phyloP scores from a whole-genome alignment of 2,888 invertebrate species.

The Sesia bembeciformis region DNA sequence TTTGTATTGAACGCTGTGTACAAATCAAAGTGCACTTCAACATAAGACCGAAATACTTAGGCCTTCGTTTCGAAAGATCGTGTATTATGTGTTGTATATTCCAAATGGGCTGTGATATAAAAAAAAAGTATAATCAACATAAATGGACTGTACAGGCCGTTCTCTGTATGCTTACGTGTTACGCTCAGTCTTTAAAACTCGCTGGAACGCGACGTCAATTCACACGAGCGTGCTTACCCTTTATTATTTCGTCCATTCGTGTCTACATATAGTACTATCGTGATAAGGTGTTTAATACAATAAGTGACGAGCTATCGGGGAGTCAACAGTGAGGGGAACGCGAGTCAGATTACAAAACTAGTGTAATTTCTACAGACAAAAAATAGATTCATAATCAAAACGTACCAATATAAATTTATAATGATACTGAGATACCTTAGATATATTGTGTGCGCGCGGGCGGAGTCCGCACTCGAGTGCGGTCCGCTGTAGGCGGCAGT shows the following conservation, averaged over 20 bases:
- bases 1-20: slow-evolving; percentile 70
- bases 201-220: slow-evolving; percentile 58
- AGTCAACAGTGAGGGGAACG: slow-evolving; percentile 58
- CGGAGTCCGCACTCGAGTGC: slow-evolving; percentile 5
- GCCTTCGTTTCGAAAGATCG: slow-evolving; percentile 64
- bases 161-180: slow-evolving; percentile 38
- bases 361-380: slow-evolving; percentile 75
- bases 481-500: background rate
- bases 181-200: slow-evolving; percentile 15
- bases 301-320: slow-evolving; percentile 48
- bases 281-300: slow-evolving; percentile 65
- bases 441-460: slow-evolving; percentile 23
- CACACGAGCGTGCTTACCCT: slow-evolving; percentile 53
- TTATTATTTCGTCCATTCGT: slow-evolving; percentile 49
- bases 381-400: slow-evolving; percentile 80
- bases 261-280: slow-evolving; percentile 55
- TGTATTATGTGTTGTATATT: slow-evolving; percentile 77
- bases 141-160: slow-evolving; percentile 80
- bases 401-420: slow-evolving; percentile 78
- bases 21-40: slow-evolving; percentile 73
- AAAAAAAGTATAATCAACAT: slow-evolving; percentile 73
- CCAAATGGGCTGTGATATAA: slow-evolving; percentile 88
- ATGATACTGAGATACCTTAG: slow-evolving; percentile 62
- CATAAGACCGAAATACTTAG: slow-evolving; percentile 52
- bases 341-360: slow-evolving; percentile 54